Evolutionary conservation across 2,888 invertebrate species (phyloP), one percentile per base, ranked within the genome.

Genomic region (Thalpophila matura): DNA sequence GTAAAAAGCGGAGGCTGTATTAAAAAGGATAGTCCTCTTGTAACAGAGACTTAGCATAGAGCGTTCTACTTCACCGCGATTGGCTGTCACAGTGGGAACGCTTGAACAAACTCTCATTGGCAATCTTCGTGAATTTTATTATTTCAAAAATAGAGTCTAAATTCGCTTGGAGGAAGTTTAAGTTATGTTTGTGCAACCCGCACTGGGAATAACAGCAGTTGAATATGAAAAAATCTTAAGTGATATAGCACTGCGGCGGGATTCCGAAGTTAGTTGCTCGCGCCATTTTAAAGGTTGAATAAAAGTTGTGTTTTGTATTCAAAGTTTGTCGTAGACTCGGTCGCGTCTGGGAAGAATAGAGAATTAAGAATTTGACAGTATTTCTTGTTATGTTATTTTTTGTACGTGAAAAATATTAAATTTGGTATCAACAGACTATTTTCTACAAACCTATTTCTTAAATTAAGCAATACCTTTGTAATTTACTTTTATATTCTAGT

Each of bases 1-100:
- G 89, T 89, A 89, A 89, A 89, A 91, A 87, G 83, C 84, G 80
- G 78, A 75, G 83, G 75, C 81, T 80, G 83, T 89, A 90, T 91
- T 89, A 91, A 89, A 89, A 91, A 88, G 83, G 85, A 90, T 88
- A 86, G 86, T 82, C 77, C 79, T 80, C 81, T 67, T 79, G 85
- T 84, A 86, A 85, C 81, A 80, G 71, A 66, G 68, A 69, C 59
- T 62, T 58, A 64, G 58, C 62, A 59, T 56, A 27, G 60, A 82
- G 80, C 79, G 77, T 68, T 66, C 63, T 72, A 64, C 75, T 74
- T 67, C 55, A 80, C 75, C 68, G 73, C 79, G 74, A 84, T 85
- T 81, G 83, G 81, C 71, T 80, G 82, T 69, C 82, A 77, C 77
- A 58, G 46, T 67, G 80, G 79, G 75, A 79, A 68, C 74, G 68